A percentile compares a stretch with the other conserved stretches of the same genome.
Conservation (phyloP, 2,888 invertebrate species). For the Eustalomyia histrio region DNA sequence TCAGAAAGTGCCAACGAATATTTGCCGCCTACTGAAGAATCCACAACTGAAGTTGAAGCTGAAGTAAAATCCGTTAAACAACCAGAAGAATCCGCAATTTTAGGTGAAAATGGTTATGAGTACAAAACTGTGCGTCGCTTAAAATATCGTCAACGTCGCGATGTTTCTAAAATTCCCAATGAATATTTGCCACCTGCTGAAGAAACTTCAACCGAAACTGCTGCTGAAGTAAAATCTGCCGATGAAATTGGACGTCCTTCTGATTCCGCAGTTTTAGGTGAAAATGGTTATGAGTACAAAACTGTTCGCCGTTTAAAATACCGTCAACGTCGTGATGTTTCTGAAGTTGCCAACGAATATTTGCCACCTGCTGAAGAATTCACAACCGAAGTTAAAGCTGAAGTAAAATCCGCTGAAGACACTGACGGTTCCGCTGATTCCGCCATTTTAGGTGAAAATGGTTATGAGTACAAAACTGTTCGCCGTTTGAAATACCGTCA, state of each 20-base stretch:
- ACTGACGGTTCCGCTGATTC: slow-evolving; percentile 19
- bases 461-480: slow-evolving; percentile 62
- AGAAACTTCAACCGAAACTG: slow-evolving; percentile 62
- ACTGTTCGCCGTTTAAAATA: no score
- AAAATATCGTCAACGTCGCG: slow-evolving; percentile 65
- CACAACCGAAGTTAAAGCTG: slow-evolving; percentile 62
- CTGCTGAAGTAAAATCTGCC: slow-evolving; percentile 31
- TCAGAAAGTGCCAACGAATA: no score
- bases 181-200: slow-evolving; percentile 56
- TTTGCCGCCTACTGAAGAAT: no score
- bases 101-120: slow-evolving; percentile 65
- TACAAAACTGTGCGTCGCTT: slow-evolving; percentile 67
- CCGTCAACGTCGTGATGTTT: slow-evolving; percentile 66
- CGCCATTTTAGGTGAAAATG: slow-evolving; percentile 57
- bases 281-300: no score
- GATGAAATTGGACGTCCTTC: slow-evolving; percentile 40
- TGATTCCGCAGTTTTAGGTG: no score
- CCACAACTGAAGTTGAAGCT: no score
- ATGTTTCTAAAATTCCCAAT: slow-evolving; percentile 64
- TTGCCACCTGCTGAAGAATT: slow-evolving; percentile 42
- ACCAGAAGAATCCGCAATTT: no score
- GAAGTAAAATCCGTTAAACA: no score
- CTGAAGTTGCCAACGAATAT: slow-evolving; percentile 60
- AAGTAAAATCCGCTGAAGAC: slow-evolving; percentile 28
- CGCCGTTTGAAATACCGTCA: background rate